These are phyloP conservation scores for Cygnus atratus DNA, from an alignment of 2,113 vertebrate genomes.

Conservation along the genomic window DNA sequence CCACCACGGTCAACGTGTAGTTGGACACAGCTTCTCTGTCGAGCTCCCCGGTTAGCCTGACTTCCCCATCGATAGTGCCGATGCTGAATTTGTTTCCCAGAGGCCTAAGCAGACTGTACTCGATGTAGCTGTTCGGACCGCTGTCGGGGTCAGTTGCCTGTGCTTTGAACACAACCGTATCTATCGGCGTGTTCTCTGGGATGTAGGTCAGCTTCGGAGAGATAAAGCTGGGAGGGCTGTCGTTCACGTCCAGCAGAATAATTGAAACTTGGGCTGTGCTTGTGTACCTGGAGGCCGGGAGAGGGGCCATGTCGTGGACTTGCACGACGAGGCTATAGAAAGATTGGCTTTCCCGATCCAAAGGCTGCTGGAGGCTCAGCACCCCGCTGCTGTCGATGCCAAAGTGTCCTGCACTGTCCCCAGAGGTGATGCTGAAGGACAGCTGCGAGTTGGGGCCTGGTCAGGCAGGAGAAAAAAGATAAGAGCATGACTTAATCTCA, in stretches of 20 bases:
- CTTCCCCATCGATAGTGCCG: slow-evolving; percentile 86
- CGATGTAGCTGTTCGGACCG: slow-evolving; percentile 95
- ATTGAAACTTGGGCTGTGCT: slow-evolving; percentile 93
- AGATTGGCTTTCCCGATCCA: slow-evolving; percentile 93
- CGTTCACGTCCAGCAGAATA: slow-evolving; percentile 93
- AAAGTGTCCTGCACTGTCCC: slow-evolving; percentile 88
- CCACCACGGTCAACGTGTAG: slow-evolving; percentile 89
- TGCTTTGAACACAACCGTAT: slow-evolving; percentile 88
- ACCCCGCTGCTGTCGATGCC: slow-evolving; percentile 77
- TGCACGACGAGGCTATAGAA: slow-evolving; percentile 94
- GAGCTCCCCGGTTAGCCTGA: slow-evolving; percentile 87
- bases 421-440: slow-evolving; percentile 86
- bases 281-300: slow-evolving; percentile 81
- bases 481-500: background rate
- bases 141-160: slow-evolving; percentile 90
- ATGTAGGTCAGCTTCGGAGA: slow-evolving; percentile 89
- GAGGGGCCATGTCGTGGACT: slow-evolving; percentile 85
- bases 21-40: slow-evolving; percentile 91
- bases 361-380: slow-evolving; percentile 78
- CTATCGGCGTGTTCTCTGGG: slow-evolving; percentile 91
- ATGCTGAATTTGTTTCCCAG: slow-evolving; percentile 87
- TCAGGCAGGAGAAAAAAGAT: background rate
- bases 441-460: slow-evolving; percentile 89
- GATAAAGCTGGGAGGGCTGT: slow-evolving; percentile 88
- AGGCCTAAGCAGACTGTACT: slow-evolving; percentile 85